Evolutionary conservation across 1,140 invertebrate genomes (phyloP), one percentile per base, ranked within the genome.

Genomic region (Rhizoglyphus robini): DNA sequence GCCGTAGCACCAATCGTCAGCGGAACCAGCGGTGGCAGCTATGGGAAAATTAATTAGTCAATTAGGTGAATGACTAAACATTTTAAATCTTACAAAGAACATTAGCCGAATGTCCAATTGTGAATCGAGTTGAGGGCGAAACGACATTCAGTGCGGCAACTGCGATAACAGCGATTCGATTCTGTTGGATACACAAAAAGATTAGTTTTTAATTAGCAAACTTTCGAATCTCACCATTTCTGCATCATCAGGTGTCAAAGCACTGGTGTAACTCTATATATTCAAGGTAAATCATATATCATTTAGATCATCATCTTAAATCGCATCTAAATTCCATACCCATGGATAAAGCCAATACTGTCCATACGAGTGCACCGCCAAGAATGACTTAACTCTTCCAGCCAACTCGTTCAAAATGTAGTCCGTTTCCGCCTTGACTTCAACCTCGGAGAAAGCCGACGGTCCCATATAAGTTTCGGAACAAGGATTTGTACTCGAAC

Each of bases 281-380:
- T n/a, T n/a, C n/a, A n/a, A n/a, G n/a, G n/a, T n/a, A n/a, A n/a
- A n/a, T n/a, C n/a, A n/a, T n/a, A n/a, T n/a, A n/a, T n/a, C n/a
- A n/a, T n/a, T 46, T 13, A n/a, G n/a, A 13, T 13, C 11, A 46
- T 11, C 38, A 13, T 46, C n/a, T 46, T n/a, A 46, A 46, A 54
- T n/a, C n/a, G n/a, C n/a, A n/a, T n/a, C n/a, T n/a, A n/a, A n/a
- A n/a, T n/a, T 63, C 69, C 36, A 30, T 32, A 47, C 59, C 60
- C 61, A 88, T n/a, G 86, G 86, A 70, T 86, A 85, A 4, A 88
- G 66, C 66, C 66, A 70, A 32, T 72, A 58, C 51, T 72, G 71
- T 3, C 65, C 66, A 54, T 72, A 72, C 0, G 71, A 68, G 58
- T 72, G 71, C 0, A 72, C 41, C 1, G 69, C 67, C 48, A 72